Evolutionary conservation across 2,113 vertebrate species (phyloP).

Genomic region (Zapornia atra): DNA sequence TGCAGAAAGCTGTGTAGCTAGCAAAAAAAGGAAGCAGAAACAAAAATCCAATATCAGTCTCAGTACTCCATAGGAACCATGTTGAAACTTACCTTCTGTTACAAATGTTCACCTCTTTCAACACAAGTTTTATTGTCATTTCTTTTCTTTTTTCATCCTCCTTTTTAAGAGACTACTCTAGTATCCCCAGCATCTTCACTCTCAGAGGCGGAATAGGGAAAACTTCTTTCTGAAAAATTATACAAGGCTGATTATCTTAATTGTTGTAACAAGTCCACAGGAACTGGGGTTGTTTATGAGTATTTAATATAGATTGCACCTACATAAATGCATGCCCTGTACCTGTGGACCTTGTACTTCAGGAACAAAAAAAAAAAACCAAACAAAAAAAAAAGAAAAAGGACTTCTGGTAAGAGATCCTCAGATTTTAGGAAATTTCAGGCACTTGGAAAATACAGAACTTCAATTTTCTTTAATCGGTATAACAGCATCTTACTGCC

Average conservation of each 20-base stretch:
- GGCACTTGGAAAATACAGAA: neutral
- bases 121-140: fast-evolving
- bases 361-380: neutral
- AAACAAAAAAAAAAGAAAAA: too few species aligned
- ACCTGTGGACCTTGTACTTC: neutral
- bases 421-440: neutral
- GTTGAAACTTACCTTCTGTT: neutral
- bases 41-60: neutral
- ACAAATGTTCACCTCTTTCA: neutral
- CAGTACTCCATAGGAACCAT: neutral
- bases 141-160: neutral
- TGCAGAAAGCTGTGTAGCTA: neutral
- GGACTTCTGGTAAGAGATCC: neutral
- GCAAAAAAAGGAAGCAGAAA: conserved; percentile 7
- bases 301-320: neutral
- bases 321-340: neutral
- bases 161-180: neutral
- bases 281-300: neutral
- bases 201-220: neutral
- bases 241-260: neutral
- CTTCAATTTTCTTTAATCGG: neutral
- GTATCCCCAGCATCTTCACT: neutral
- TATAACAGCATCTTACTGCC: conserved; percentile 41
- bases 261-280: neutral
- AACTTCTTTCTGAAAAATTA: neutral